Base-by-base conservation (phyloP, 2,797 vertebrate species). In the Sebastes oblongus region DNA sequence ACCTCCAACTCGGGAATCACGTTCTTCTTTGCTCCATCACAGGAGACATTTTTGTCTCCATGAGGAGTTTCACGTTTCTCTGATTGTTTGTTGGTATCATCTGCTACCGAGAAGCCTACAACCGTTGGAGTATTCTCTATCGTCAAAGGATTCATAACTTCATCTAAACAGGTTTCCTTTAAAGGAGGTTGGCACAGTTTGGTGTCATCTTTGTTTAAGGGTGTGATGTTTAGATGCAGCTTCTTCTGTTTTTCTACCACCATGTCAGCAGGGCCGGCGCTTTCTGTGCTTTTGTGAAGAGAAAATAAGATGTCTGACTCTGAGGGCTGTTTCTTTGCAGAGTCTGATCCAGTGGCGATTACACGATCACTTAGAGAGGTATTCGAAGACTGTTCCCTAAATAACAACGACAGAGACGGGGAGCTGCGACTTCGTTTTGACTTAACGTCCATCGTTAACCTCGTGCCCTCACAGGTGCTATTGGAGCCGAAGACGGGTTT, bases 381-480 rank as follows among this genome's bases (percentile, higher is more conserved):
- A 68, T 76, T 87, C 70, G 76, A 90, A 50, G 81, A 71, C 14
- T 91, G 91, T 68, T 93, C 95, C 80, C 89, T 85, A 39, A 89
- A 93, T 24, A 95, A 87, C 80, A 94, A 58, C 14, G 93, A 89
- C 64, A 94, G 91, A 64, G 94, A 92, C 0, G 95, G 95, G 78
- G 95, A 95, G 82, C 95, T 96, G 83, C 92, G 94, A 77, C 95
- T 95, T 75, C 92, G 88, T 66, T 94, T 94, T 0, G 93, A 91
- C 76, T 94, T 92, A 0, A 91, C 85, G 16, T 91, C 92, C 78
- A 78, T 84, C 3, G 88, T 93, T 68, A 91, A 85, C 84, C 87
- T 92, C 11, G 62, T 58, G 68, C 83, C 88, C 66, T 92, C 88
- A 24, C 14, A 80, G 20, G 80, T 69, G 69, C 82, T 92, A 13